Conservation (phyloP, 2,113 vertebrate genomes). For the Polypterus senegalus region DNA sequence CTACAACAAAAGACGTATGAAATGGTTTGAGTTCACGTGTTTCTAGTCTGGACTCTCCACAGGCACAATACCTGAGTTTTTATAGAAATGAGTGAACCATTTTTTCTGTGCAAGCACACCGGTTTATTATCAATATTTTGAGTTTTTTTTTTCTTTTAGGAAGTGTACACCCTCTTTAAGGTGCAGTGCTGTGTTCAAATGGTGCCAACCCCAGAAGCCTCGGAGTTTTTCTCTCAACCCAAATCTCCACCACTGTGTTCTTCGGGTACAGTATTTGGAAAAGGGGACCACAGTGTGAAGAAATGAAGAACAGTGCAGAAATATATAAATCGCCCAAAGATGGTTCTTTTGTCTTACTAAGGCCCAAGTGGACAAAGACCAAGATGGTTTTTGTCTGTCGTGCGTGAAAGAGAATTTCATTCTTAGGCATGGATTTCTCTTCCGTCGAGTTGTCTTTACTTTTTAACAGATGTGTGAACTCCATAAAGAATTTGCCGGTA, state of each 20-base stretch:
- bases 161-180: conserved; percentile 30
- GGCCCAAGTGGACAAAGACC: conserved; percentile 56
- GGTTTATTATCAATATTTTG: conserved; percentile 55
- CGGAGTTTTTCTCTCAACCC: too few species aligned
- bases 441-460: conserved; percentile 72
- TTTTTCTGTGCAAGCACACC: too few species aligned
- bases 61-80: too few species aligned
- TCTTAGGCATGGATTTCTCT: conserved; percentile 52
- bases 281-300: conserved; percentile 23
- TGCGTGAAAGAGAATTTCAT: conserved; percentile 55
- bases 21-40: too few species aligned
- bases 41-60: too few species aligned
- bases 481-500: conserved; percentile 65
- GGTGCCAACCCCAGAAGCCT: conserved; percentile 15
- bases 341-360: conserved; percentile 55
- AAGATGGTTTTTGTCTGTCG: conserved; percentile 45
- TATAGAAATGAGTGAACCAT: too few species aligned
- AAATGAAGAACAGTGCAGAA: conserved; percentile 28
- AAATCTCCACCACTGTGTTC: too few species aligned
- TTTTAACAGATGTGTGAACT: conserved; percentile 62
- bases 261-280: conserved; percentile 29
- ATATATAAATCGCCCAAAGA: too few species aligned
- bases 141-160: too few species aligned
- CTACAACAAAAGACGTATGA: too few species aligned
- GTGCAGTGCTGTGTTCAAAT: conserved; percentile 24